Base-by-base conservation (phyloP, 2,888 invertebrate species). In the Bhutanitis thaidina region DNA sequence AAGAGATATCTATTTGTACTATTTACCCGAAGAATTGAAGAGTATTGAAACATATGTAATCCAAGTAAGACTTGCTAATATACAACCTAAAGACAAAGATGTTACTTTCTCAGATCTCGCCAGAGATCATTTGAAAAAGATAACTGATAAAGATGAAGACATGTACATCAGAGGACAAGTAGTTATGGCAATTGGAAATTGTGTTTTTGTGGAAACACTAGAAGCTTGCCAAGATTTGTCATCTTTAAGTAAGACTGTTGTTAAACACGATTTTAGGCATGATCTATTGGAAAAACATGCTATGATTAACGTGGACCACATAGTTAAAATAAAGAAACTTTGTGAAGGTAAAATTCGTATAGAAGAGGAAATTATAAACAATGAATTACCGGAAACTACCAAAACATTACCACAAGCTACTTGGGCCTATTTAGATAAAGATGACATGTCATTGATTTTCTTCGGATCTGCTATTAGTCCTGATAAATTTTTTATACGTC, bases 161-260 rank as follows among this genome's bases (percentile, higher is more conserved):
- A 25, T 82, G n/a, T 79, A 77, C 44, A 60, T 90, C 55, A 78
- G 77, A 55, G 90, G 84, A 3, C 74, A 90, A 67, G 86, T 93
- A 32, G 70, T 77, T 7, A 68, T 93, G 55, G 91, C 92, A 43
- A 65, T 94, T 25, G 92, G 91, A 0, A 90, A 92, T 54, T 91
- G 90, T 0, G 67, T 95, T 32, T 93, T 94, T 89, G 79, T 95
- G 1, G 90, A 93, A 46, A 91, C 92, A 2, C 69, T 94, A 34
- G 90, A 92, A 64, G 83, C 90, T 25, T 90, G 91, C 53, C 90
- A 91, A 56, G 83, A 91, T 51, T 72, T 93, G 15, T 69, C 81
- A 0, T 75, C 86, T 3, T 58, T 84, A 1, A 86, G 90, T 16
- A 82, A 90, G 60, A 74, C 79, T 0, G 88, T 93, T 3, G 87